Evolutionary conservation across 2,797 vertebrate genomes (phyloP).

Genomic region (Tangara arthus): DNA sequence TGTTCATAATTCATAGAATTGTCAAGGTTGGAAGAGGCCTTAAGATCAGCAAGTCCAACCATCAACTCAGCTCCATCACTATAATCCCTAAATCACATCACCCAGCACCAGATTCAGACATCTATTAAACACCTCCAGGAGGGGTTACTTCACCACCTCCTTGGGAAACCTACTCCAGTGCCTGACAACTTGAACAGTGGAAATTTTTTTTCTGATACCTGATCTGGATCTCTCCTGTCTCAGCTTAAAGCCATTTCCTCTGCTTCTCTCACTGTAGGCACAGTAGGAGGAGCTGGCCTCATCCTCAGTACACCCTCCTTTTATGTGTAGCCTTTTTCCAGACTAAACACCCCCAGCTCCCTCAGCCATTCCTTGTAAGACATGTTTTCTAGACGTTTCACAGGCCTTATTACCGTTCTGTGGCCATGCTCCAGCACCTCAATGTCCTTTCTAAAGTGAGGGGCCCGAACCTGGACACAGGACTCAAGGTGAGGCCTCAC

Average conservation of each 20-base stretch:
- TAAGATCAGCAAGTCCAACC: background rate
- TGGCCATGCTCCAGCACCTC: background rate
- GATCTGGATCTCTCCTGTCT: background rate
- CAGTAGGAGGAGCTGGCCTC: fast-evolving
- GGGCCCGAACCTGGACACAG: fast-evolving
- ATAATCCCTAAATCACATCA: background rate
- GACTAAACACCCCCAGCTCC: background rate
- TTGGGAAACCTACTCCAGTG: background rate
- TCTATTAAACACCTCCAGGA: background rate
- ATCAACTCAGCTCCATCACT: background rate
- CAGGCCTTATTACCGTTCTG: background rate
- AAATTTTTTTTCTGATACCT: background rate
- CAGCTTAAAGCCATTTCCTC: background rate
- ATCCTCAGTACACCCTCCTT: background rate
- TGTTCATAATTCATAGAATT: background rate
- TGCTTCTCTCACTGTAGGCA: background rate
- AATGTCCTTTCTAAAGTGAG: background rate
- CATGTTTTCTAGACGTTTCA: background rate
- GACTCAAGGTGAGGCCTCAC: fast-evolving
- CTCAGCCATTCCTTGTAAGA: background rate
- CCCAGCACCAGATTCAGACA: background rate
- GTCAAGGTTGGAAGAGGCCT: background rate
- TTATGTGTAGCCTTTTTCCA: background rate
- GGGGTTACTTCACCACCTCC: background rate
- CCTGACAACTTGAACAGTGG: background rate